Evolutionary conservation across 2,888 invertebrate species (phyloP).

Genomic region (Philereme transversata): DNA sequence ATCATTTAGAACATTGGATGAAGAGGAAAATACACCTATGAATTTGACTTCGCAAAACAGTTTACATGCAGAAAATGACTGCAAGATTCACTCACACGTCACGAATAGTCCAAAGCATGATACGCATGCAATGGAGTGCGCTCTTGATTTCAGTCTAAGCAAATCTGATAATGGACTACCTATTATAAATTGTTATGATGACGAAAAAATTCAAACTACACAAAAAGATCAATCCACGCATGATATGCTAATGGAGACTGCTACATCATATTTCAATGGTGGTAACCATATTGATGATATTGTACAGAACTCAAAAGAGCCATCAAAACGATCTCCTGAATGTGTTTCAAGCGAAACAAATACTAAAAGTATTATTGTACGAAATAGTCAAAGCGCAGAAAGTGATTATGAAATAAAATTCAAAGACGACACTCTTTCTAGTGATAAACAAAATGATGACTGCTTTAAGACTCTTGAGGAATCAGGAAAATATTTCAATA

Average conservation of each 20-base stretch:
- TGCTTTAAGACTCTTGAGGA: slow-evolving; percentile 1
- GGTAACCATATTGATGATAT: slow-evolving; percentile 1
- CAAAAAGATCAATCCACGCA: neutral
- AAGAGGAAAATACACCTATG: slow-evolving; percentile 38
- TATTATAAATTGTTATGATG: slow-evolving; percentile 33
- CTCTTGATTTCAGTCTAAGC: slow-evolving; percentile 68
- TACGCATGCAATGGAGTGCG: slow-evolving; percentile 46
- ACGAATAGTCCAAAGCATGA: slow-evolving; percentile 20
- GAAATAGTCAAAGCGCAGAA: slow-evolving; percentile 8
- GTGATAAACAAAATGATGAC: neutral
- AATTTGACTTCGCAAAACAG: slow-evolving; percentile 53
- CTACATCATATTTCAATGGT: neutral
- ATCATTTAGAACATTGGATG: slow-evolving; percentile 18
- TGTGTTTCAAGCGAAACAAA: neutral
- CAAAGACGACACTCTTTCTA: slow-evolving; percentile 3
- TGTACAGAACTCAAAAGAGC: neutral
- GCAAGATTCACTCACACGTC: neutral
- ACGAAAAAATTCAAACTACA: slow-evolving; percentile 12
- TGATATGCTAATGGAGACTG: neutral
- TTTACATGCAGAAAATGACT: slow-evolving; percentile 21
- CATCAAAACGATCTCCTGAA: slow-evolving; percentile 5
- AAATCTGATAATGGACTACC: slow-evolving; percentile 41
- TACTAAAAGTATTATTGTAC: slow-evolving; percentile 17
- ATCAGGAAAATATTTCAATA: neutral
- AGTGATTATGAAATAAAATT: slow-evolving; percentile 5